A percentile compares a stretch with the other conserved stretches of the same genome.
phyloP scores from a whole-genome alignment of 2,797 vertebrate genomes.

The Esox lucius region DNA sequence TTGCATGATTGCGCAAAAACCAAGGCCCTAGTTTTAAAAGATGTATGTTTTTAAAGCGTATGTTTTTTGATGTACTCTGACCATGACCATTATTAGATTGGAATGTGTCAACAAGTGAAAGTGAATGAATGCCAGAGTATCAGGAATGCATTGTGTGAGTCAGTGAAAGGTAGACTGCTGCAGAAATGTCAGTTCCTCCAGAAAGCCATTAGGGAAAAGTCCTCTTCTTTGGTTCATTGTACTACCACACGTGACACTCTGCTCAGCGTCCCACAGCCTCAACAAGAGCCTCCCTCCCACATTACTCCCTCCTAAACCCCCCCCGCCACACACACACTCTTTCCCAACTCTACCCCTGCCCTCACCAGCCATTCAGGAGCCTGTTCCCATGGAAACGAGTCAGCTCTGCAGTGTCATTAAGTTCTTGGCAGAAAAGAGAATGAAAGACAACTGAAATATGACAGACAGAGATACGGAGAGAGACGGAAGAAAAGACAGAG shows the following conservation, averaged over 20 bases:
- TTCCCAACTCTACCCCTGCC: slow-evolving; percentile 52
- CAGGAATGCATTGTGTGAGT: neutral
- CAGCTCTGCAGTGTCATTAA: slow-evolving; percentile 69
- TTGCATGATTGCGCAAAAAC: neutral
- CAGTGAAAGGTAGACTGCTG: neutral
- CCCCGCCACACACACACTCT: slow-evolving; percentile 43
- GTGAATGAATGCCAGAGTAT: neutral
- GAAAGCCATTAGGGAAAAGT: slow-evolving; percentile 30
- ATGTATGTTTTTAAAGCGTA: too few relatives aligned
- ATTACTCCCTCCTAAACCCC: slow-evolving; percentile 35
- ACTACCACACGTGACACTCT: slow-evolving; percentile 46
- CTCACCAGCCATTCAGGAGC: slow-evolving; percentile 60
- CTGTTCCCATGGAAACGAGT: slow-evolving; percentile 71
- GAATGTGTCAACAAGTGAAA: neutral
- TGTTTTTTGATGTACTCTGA: slow-evolving; percentile 1
- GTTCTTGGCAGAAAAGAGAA: slow-evolving; percentile 68
- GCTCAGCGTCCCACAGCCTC: slow-evolving; percentile 19
- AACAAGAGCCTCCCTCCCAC: slow-evolving; percentile 23
- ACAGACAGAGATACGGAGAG: neutral
- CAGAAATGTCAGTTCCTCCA: slow-evolving; percentile 42
- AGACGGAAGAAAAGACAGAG: slow-evolving; percentile 1
- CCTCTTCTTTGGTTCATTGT: slow-evolving; percentile 15
- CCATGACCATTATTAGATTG: neutral
- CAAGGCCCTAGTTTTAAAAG: neutral
- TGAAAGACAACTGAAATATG: slow-evolving; percentile 51